Conservation (phyloP, 2,113 vertebrate species). For the Polypterus senegalus region DNA sequence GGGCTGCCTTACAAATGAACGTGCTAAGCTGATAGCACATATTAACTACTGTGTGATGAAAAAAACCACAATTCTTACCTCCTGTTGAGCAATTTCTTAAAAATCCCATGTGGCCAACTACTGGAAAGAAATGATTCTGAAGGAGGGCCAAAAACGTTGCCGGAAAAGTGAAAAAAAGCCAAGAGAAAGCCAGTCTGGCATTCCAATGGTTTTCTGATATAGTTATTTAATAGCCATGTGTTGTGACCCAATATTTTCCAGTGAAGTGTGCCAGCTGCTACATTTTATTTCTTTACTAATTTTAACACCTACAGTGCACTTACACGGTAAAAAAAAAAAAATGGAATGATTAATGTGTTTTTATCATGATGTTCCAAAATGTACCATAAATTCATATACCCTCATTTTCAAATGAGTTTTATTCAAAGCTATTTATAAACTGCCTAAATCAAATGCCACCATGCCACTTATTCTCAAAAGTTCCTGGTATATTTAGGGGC, state of each 20-base stretch:
- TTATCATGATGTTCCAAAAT: too few species aligned
- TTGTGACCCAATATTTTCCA: slow-evolving; percentile 50
- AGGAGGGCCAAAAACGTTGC: slow-evolving; percentile 32
- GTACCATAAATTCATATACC: too few species aligned
- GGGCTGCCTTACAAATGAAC: slow-evolving; percentile 20
- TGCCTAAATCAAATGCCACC: too few species aligned
- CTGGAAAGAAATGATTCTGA: slow-evolving; percentile 35
- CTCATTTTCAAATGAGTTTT: too few species aligned
- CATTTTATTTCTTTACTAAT: slow-evolving; percentile 24
- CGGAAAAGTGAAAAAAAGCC: slow-evolving; percentile 23
- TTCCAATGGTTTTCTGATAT: slow-evolving; percentile 40
- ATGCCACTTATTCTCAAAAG: too few species aligned
- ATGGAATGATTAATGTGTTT: too few species aligned
- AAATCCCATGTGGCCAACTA: slow-evolving; percentile 27
- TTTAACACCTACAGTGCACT: too few species aligned
- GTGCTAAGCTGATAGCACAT: slow-evolving; percentile 16
- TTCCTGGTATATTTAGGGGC: too few species aligned
- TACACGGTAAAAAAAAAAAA: too few species aligned
- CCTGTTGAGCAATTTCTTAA: slow-evolving; percentile 18
- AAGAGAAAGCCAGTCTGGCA: slow-evolving; percentile 26
- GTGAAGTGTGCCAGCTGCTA: slow-evolving; percentile 38
- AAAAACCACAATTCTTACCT: slow-evolving; percentile 17
- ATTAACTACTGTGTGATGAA: slow-evolving; percentile 19
- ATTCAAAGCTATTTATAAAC: too few species aligned
- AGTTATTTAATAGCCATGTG: slow-evolving; percentile 44